Evolutionary conservation across 2,113 vertebrate species (phyloP).

Genomic region (Mixornis gularis): DNA sequence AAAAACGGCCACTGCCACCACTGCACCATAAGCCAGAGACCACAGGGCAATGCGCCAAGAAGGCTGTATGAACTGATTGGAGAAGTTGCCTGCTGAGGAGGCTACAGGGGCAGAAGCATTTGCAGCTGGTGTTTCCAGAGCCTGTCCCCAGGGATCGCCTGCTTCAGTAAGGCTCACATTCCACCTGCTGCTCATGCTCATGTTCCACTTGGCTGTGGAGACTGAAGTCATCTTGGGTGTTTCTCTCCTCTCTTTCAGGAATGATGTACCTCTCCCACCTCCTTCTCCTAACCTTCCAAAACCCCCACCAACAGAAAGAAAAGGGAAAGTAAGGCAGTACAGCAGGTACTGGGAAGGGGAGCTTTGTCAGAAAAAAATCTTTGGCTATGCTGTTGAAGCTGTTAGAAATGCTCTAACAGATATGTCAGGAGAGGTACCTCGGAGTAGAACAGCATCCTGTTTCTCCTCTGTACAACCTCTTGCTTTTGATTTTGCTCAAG

Average conservation of each 20-base stretch:
- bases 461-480: background rate
- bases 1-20: slow-evolving; percentile 89
- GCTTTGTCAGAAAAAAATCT: background rate
- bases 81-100: slow-evolving; percentile 67
- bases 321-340: background rate
- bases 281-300: background rate
- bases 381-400: background rate
- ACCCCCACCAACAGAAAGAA: background rate
- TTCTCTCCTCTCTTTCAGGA: background rate
- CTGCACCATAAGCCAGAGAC: slow-evolving; percentile 88
- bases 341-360: background rate
- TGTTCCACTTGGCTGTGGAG: slow-evolving; percentile 17
- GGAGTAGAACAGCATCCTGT: background rate
- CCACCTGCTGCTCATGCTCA: background rate
- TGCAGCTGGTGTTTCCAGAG: background rate
- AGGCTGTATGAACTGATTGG: slow-evolving; percentile 90
- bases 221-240: slow-evolving; percentile 35
- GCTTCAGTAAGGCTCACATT: background rate
- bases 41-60: slow-evolving; percentile 92
- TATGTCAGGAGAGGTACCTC: background rate
- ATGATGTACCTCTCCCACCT: background rate
- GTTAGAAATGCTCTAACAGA: background rate
- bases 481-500: background rate
- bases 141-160: background rate
- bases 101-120: slow-evolving; percentile 13